Evolutionary conservation across 2,113 vertebrate genomes (phyloP), one percentile per base, ranked within the genome.

Genomic region (Aphelocoma coerulescens): DNA sequence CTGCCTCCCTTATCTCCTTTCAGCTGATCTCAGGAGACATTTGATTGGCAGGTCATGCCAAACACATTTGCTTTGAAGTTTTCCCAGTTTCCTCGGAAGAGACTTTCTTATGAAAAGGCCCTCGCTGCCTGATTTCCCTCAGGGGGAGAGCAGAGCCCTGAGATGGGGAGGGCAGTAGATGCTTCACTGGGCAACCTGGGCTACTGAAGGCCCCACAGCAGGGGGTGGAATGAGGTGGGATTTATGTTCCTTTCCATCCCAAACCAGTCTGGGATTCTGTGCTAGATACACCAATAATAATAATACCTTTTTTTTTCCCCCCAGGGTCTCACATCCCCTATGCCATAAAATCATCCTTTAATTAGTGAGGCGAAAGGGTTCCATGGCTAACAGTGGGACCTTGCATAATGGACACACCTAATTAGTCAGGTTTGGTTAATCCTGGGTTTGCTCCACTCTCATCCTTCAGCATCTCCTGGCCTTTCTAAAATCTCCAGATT

Each of bases 21-120:
- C 89, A 37, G 84, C 44, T 78, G 72, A 85, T 93, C 48, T 78
- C 49, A n/a, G 85, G 61, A 63, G 94, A 87, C 33, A 1, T 88
- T 85, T 82, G 77, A 58, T 55, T 79, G 93, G 54, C 54, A 49
- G 58, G 16, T 51, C 73, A 12, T 30, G 59, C 48, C 89, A 39
- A 65, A 90, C 22, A 43, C 76, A 30, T 82, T 84, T 58, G 11
- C 83, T 67, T 67, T 44, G 41, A 72, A 54, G 74, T 89, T 57
- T 88, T 54, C 73, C 69, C 20, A 24, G 54, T 85, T 91, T 35
- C 63, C 57, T 79, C 8, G 8, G 65, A 32, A 72, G 71, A 86
- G 17, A 21, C 18, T 8, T 57, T 32, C 28, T 55, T 35, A 24
- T 9, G 20, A 33, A 57, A 93, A 55, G 55, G 37, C 37, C 43